Conservation (phyloP, 2,797 vertebrate genomes). For the Bradypodion ventrale region DNA sequence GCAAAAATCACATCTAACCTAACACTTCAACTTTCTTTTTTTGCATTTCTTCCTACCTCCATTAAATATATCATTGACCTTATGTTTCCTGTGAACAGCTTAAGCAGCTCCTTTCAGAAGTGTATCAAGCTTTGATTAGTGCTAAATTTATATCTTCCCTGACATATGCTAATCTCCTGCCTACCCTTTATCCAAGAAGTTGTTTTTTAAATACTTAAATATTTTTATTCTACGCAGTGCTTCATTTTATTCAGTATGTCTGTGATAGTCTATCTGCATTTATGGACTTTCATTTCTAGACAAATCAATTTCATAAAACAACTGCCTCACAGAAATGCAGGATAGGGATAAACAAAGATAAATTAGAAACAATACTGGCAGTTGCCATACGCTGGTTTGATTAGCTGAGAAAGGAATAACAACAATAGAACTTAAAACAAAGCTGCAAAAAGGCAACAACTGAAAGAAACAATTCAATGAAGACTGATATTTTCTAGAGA, state of each 20-base stretch:
- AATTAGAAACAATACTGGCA: neutral
- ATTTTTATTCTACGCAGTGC: neutral
- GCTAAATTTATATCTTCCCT: slow-evolving; percentile 22
- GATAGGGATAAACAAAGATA: neutral
- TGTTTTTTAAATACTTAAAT: slow-evolving; percentile 19
- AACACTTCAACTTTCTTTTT: neutral
- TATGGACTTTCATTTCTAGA: neutral
- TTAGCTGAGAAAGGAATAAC: neutral
- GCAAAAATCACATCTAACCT: neutral
- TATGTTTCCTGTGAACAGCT: neutral
- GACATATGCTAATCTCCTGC: slow-evolving; percentile 14
- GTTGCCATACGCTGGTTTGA: neutral
- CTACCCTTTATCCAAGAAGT: neutral
- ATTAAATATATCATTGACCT: slow-evolving; percentile 10
- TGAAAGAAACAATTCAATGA: neutral
- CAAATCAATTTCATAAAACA: neutral
- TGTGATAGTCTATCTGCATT: neutral
- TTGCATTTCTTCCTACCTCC: neutral
- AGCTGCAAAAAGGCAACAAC: too few species aligned
- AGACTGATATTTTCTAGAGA: neutral
- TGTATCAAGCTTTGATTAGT: slow-evolving; percentile 7
- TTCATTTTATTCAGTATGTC: neutral
- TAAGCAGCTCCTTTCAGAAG: neutral
- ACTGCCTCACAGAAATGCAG: neutral
- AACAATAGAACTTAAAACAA: neutral